These are phyloP conservation scores for Crossaster papposus DNA, from an alignment of 53 echinoderm and acorn worm species.

Conservation along the genomic window DNA sequence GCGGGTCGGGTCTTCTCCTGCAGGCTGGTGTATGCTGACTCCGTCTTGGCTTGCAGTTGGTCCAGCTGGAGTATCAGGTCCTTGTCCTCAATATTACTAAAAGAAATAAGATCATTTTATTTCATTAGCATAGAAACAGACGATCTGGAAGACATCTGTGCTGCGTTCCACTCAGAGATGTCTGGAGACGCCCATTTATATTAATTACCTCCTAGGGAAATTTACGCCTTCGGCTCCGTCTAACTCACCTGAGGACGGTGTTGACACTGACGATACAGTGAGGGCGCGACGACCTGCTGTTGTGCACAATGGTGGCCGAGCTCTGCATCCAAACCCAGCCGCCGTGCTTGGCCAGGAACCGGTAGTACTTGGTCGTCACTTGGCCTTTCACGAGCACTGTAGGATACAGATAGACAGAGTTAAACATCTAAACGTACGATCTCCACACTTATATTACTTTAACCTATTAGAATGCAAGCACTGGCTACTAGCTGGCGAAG, in stretches of 20 bases:
- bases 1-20: slow-evolving; percentile 83
- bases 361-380: slow-evolving; percentile 94
- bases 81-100: slow-evolving; percentile 96
- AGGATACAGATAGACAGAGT: neutral
- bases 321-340: slow-evolving; percentile 99
- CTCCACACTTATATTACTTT: too few relatives aligned
- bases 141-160: too few relatives aligned
- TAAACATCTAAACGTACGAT: too few relatives aligned
- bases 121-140: neutral
- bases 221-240: neutral
- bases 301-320: slow-evolving; percentile 97
- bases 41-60: slow-evolving; percentile 95
- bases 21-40: slow-evolving; percentile 80
- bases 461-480: too few relatives aligned
- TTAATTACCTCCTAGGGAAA: too few relatives aligned
- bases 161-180: too few relatives aligned
- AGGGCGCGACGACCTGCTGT: slow-evolving; percentile 97
- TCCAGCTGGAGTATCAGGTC: slow-evolving; percentile 85
- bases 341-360: slow-evolving; percentile 94
- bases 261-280: slow-evolving; percentile 99
- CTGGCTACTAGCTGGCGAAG: too few relatives aligned
- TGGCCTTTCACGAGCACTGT: slow-evolving; percentile 95
- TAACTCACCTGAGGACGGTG: slow-evolving; percentile 91
- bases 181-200: too few relatives aligned
- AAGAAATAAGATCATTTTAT: neutral